phyloP scores from a whole-genome alignment of 2,797 vertebrate genomes.

The Rhinichthys osculus region DNA sequence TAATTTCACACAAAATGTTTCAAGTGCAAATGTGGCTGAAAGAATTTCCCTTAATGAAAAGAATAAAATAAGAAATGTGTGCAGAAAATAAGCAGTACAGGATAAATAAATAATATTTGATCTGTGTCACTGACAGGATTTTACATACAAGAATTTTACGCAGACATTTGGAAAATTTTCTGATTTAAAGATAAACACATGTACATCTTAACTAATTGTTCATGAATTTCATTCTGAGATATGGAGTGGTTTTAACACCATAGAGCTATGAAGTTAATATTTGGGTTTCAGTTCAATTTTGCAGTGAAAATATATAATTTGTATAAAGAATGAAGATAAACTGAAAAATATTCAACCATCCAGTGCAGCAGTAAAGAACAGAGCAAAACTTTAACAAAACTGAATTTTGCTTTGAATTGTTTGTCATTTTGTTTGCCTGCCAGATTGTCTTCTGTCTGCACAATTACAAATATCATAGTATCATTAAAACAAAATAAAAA shows the following conservation, averaged over 20 bases:
- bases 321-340: conserved; percentile 14
- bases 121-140: conserved; percentile 20
- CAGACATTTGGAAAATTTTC: conserved; percentile 12
- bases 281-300: conserved; percentile 77
- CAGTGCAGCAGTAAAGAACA: conserved; percentile 79
- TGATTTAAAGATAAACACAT: neutral
- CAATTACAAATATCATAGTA: conserved; percentile 66
- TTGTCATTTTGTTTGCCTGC: conserved; percentile 72
- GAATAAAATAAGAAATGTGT: conserved; percentile 4
- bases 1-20: conserved; percentile 8
- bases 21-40: conserved; percentile 23
- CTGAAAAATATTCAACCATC: conserved; percentile 51
- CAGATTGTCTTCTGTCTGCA: conserved; percentile 63
- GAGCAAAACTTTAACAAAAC: conserved; percentile 77
- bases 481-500: conserved; percentile 70
- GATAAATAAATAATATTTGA: conserved; percentile 46
- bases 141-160: conserved; percentile 6
- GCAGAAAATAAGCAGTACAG: conserved; percentile 25
- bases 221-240: conserved; percentile 82
- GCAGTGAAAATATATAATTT: conserved; percentile 25
- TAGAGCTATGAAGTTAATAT: conserved; percentile 72
- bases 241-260: conserved; percentile 59
- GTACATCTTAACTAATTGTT: conserved; percentile 58
- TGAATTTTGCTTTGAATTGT: conserved; percentile 69
- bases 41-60: conserved; percentile 20